Evolutionary conservation across 1,140 invertebrate species (phyloP).

Genomic region (Macrobrachium nipponense): DNA sequence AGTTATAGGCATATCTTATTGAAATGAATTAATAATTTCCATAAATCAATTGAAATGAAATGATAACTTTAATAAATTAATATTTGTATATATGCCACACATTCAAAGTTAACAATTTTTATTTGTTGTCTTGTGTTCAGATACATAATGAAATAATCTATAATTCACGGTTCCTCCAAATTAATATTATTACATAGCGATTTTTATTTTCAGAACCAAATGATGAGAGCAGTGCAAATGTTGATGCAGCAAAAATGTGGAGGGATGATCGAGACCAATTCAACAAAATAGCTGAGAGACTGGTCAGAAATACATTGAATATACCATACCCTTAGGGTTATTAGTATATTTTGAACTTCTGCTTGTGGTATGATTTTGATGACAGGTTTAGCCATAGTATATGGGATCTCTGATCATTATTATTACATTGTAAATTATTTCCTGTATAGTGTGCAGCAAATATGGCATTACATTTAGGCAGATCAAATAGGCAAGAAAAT

Average conservation of each 20-base stretch:
- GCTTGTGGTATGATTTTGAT: not conserved
- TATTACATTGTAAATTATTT: too few species aligned
- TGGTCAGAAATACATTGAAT: constrained; percentile 92
- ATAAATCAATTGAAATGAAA: too few species aligned
- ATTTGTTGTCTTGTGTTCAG: too few species aligned
- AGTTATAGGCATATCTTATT: too few species aligned
- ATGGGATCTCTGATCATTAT: too few species aligned
- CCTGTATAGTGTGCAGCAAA: too few species aligned
- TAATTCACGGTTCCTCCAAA: not conserved
- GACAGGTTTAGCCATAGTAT: not conserved
- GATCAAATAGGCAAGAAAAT: too few species aligned
- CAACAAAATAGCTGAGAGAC: constrained; percentile 89
- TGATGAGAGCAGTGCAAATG: constrained; percentile 99
- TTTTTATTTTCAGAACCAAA: constrained; percentile 85
- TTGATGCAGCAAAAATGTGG: constrained; percentile 99
- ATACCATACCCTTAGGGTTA: constrained; percentile 69
- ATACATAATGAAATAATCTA: not conserved
- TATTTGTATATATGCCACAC: too few species aligned
- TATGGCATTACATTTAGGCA: too few species aligned
- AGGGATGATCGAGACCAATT: constrained; percentile 94
- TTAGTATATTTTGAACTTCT: not conserved
- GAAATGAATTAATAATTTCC: too few species aligned
- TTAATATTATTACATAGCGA: not conserved
- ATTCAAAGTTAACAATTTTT: too few species aligned
- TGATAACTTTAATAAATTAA: too few species aligned